Base-by-base conservation (phyloP, 2,888 invertebrate species). In the Sylvicola cinctus region DNA sequence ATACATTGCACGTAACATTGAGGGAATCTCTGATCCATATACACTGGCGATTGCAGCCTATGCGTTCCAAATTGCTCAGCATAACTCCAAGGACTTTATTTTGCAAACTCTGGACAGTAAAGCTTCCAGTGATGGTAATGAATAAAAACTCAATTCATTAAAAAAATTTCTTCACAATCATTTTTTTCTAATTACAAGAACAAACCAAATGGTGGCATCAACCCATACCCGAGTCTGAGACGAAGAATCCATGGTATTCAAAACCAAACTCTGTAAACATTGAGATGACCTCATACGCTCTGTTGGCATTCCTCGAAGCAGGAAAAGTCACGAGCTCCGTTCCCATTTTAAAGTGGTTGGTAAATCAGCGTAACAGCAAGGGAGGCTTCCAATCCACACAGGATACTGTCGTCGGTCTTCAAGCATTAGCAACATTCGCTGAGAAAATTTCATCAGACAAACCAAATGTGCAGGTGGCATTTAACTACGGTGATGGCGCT, bases 281-380 rank as follows among this genome's bases (percentile, higher is more conserved):
- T 4, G 84, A 85, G 54, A 81, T 85, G 44, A 90, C 93, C 0
- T 74, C 91, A 0, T 95, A 93, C 55, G 80, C 76, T 0, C 59
- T 95, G 36, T 61, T 88, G 36, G 73, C 83, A 0, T 70, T 67
- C 51, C 47, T 73, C 11, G 62, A 65, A 36, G 54, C 55, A 3
- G 58, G 57, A 37, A 42, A 41, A 33, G 46, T 49, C 3, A 49
- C 49, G 16, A 42, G 42, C 14, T 33, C 45, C 0, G 36, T 70
- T 30, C 66, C 69, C 8, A 70, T 75, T 2, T 62, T 75, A 1
- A 66, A 73, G 36, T 84, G 83, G 81, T 59, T 85, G 32, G 64
- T 73, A 5, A 62, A 70, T 2, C 74, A 78, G 46, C 60, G 74
- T 29, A 68, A 70, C 38, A 57, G 68, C 3, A 56, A 66, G 3